Conservation (phyloP, 2,888 invertebrate species). For the Eupeodes latifasciatus region DNA sequence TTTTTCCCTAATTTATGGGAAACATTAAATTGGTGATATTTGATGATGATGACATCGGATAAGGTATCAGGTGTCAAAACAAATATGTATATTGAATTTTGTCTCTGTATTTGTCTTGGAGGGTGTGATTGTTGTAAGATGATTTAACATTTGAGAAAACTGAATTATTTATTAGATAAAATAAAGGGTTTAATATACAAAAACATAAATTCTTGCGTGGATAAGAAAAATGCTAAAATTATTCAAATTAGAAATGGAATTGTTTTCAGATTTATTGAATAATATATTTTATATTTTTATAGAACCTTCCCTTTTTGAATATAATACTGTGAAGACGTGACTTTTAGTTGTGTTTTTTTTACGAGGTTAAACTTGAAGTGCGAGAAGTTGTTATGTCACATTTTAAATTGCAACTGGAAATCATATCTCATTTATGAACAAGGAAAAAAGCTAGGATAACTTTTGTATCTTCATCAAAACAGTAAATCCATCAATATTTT, state of each 20-base stretch:
- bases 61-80: constrained; percentile 64
- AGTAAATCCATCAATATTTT: no score
- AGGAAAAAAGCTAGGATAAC: no score
- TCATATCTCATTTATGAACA: no score
- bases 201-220: neutral
- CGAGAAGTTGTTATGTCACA: no score
- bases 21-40: constrained; percentile 47
- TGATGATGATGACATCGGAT: constrained; percentile 57
- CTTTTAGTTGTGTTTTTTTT: neutral
- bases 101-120: constrained; percentile 20
- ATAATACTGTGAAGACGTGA: neutral
- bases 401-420: no score
- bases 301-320: neutral
- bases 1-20: constrained; percentile 11
- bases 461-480: no score
- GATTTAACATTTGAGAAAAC: neutral
- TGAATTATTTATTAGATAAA: constrained; percentile 27
- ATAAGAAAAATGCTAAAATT: constrained; percentile 25
- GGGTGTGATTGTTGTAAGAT: constrained; percentile 35
- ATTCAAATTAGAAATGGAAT: constrained; percentile 13
- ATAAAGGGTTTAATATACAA: neutral
- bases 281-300: neutral
- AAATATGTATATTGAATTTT: constrained; percentile 52
- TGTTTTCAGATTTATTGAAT: neutral
- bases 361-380: no score